These are phyloP conservation scores for Erinaceus europaeus DNA, from an alignment of 2,113 vertebrate genomes.

Conservation along the genomic window DNA sequence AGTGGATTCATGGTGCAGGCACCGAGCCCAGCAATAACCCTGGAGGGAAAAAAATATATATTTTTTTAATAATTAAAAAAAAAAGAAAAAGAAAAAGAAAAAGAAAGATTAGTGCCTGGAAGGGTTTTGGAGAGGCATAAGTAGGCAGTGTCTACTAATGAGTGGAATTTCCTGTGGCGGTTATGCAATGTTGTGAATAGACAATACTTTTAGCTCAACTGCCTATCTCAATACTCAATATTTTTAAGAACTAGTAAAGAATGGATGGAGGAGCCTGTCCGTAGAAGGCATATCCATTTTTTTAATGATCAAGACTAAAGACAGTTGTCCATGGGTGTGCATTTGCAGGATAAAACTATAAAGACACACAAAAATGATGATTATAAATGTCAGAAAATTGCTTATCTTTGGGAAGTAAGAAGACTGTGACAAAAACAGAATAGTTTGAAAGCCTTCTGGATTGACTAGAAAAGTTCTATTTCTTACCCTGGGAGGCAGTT, in stretches of 20 bases:
- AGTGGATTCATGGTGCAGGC: too few relatives aligned
- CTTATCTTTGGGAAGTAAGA: neutral
- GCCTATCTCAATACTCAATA: neutral
- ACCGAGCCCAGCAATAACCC: too few relatives aligned
- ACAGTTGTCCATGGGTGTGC: neutral
- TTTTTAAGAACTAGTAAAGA: neutral
- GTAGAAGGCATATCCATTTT: neutral
- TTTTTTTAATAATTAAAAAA: too few relatives aligned
- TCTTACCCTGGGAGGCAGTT: neutral
- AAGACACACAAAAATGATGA: neutral
- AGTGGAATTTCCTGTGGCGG: neutral
- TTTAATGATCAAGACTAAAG: too few relatives aligned
- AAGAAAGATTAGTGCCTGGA: neutral
- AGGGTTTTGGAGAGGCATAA: neutral
- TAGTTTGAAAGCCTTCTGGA: neutral
- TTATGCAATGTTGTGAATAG: neutral
- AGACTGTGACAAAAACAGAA: neutral
- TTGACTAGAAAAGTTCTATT: neutral
- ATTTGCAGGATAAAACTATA: neutral
- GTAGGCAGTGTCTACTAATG: neutral
- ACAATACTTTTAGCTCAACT: neutral
- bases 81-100: neutral
- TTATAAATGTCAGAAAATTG: neutral
- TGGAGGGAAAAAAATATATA: too few relatives aligned
- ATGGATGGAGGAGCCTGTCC: neutral